Conservation (phyloP, 2,113 vertebrate genomes). For the Strix aluco region DNA sequence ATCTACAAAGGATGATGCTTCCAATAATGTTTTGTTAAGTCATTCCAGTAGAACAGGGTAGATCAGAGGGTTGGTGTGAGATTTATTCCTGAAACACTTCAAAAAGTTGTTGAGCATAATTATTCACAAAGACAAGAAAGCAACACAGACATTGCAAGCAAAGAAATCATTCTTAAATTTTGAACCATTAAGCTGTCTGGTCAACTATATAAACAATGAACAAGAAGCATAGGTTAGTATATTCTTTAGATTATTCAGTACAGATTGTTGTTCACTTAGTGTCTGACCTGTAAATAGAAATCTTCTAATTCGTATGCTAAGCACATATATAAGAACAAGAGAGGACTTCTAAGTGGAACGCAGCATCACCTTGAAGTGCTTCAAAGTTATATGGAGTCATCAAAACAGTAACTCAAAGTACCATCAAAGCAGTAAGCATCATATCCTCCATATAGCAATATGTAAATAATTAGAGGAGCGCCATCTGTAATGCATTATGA, state of each 20-base stretch:
- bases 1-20: neutral
- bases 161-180: neutral
- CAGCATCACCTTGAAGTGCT: conserved; percentile 36
- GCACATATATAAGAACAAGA: neutral
- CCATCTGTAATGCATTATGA: conserved; percentile 23
- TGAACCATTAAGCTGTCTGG: neutral
- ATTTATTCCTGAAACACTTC: neutral
- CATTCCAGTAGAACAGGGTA: neutral
- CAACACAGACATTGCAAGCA: neutral
- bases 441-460: conserved; percentile 1
- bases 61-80: neutral
- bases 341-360: neutral
- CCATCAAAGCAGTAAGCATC: conserved; percentile 19
- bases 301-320: neutral
- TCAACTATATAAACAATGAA: neutral
- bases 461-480: conserved; percentile 46
- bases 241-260: neutral
- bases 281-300: conserved; percentile 4
- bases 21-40: neutral
- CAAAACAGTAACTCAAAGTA: conserved; percentile 39
- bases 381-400: conserved; percentile 8
- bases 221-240: neutral
- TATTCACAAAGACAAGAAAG: neutral
- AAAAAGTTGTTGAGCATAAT: neutral
- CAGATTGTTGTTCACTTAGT: neutral